phyloP scores from a whole-genome alignment of 1,140 invertebrate genomes.

The Calliphora vicina region DNA sequence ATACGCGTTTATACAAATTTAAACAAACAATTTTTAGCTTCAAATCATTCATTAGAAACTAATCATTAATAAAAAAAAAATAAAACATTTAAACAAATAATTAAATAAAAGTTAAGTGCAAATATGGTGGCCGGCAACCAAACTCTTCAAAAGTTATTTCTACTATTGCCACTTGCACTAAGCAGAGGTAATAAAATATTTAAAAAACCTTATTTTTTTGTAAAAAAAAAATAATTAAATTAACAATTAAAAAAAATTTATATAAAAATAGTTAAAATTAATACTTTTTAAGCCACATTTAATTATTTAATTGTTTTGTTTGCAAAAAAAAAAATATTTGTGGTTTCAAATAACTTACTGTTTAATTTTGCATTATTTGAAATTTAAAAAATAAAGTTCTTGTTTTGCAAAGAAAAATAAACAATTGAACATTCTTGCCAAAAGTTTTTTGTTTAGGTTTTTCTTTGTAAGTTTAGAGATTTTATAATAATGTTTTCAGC shows the following conservation, averaged over 20 bases:
- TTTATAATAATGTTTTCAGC: too few relatives aligned
- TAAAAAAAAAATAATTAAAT: background rate
- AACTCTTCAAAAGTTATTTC: constrained; percentile 48
- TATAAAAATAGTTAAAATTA: background rate
- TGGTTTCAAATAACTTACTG: background rate
- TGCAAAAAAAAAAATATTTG: background rate
- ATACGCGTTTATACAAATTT: constrained; percentile 37
- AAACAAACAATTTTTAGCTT: background rate
- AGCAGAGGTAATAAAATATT: background rate
- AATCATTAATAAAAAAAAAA: background rate
- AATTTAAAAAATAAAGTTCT: background rate
- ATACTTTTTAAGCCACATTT: background rate
- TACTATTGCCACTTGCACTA: constrained; percentile 47
- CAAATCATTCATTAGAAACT: background rate
- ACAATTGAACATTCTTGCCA: background rate
- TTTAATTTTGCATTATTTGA: background rate
- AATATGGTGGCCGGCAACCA: constrained; percentile 9
- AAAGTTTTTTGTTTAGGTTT: too few relatives aligned
- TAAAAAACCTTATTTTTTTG: background rate
- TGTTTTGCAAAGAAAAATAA: background rate
- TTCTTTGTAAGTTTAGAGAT: too few relatives aligned
- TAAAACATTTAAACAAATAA: background rate
- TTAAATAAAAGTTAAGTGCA: background rate
- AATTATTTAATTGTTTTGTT: background rate
- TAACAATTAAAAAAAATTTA: background rate